Base-by-base conservation (phyloP, 2,113 vertebrate species). In the Pseudonaja textilis region DNA sequence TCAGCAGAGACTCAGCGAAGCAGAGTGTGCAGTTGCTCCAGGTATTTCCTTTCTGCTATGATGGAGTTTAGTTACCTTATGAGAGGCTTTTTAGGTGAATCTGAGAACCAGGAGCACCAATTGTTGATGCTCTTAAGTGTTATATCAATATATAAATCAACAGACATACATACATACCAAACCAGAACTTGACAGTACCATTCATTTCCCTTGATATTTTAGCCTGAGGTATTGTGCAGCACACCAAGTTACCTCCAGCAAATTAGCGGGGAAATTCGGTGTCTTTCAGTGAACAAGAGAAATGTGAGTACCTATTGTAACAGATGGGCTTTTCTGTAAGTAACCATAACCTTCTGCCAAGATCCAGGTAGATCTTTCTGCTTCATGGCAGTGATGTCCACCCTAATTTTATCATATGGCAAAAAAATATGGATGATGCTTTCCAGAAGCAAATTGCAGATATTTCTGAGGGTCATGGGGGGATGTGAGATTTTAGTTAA, bases 201-300 rank as follows among this genome's bases (percentile, higher is more conserved):
- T 89, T 89, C 81, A 93, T 89, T 89, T 69, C 95, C 93, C 22
- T 92, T 95, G 93, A 91, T 55, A 93, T 85, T 94, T 64, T 52
- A 96, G 96, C 94, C 95, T 12, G 95, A 96, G 47, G 91, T 96
- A 74, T 93, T 96, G 85, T 98, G 97, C 91, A 98, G 97, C 87
- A 97, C 97, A 74, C 97, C 97, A 0, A 74, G 91, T 85, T 64
- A 29, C 86, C 57, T 87, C 25, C 47, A n/a, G 22, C 90, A 90
- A 93, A 96, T 94, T 90, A 93, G 54, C 90, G 54, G 87, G 29
- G 25, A 54, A 89, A 10, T 52, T 12, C 54, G 5, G 61, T 93
- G 54, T n/a, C 91, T 93, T 54, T 89, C 89, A 0, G 20, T 54
- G 89, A 96, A 97, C 93, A 97, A 97, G 91, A 96, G 97, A 95